phyloP scores from a whole-genome alignment of 2,797 vertebrate species.

The Vireo griseus region DNA sequence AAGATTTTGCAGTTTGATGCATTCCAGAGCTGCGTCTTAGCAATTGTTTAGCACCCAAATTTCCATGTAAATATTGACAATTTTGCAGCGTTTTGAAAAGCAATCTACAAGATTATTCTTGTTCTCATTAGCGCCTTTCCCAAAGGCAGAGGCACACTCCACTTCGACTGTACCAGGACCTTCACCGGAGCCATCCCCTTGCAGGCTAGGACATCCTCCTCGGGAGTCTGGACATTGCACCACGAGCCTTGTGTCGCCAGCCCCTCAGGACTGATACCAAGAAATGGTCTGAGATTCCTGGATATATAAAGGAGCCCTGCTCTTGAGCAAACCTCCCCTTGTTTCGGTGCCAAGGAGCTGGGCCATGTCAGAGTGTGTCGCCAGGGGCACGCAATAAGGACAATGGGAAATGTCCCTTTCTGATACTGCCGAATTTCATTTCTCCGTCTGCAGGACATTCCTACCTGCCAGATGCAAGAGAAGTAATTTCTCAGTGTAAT shows the following conservation, averaged over 20 bases:
- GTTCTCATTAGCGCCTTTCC: not conserved
- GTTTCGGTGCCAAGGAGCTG: not conserved
- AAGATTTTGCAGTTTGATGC: conserved; percentile 78
- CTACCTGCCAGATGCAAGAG: not conserved
- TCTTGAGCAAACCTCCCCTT: not conserved
- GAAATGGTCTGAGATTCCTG: not conserved
- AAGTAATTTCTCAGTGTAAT: not conserved
- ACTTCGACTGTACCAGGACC: not conserved
- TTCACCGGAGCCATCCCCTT: not conserved
- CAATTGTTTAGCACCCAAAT: conserved; percentile 70
- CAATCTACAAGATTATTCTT: conserved; percentile 20
- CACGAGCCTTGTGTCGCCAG: not conserved
- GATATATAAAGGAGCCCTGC: not conserved
- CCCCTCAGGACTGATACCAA: not conserved
- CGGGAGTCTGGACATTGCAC: rapidly evolving
- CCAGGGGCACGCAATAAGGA: not conserved
- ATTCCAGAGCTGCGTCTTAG: conserved; percentile 72
- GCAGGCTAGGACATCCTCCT: not conserved
- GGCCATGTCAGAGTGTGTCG: not conserved
- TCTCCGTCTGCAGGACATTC: not conserved
- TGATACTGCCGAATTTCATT: not conserved
- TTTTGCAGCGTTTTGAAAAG: conserved; percentile 55
- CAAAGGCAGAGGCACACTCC: not conserved
- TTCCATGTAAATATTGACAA: conserved; percentile 65
- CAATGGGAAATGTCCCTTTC: not conserved